Percentiles rank a stretch among this genome's conserved stretches.
These are phyloP conservation scores for Cryptosula pallasiana DNA, from an alignment of 2,888 invertebrate species.

Conservation along the genomic window DNA sequence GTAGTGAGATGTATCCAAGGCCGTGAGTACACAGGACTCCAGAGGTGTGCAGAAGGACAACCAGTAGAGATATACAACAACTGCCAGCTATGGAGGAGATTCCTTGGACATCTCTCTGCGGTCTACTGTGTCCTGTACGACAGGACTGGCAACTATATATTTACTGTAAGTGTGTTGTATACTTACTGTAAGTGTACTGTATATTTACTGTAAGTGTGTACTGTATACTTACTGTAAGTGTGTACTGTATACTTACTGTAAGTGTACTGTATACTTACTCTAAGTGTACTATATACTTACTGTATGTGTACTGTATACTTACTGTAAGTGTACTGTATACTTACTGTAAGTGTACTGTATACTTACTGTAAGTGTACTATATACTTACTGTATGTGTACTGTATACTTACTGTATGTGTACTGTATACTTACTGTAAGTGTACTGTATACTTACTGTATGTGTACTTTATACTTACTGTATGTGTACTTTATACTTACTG, in stretches of 20 bases:
- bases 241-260: conserved; percentile 79
- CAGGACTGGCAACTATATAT: conserved; percentile 79
- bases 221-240: conserved; percentile 76
- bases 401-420: conserved; percentile 74
- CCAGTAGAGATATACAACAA: conserved; percentile 45
- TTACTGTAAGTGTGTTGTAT: conserved; percentile 74
- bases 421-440: conserved; percentile 76
- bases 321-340: conserved; percentile 74
- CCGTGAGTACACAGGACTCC: conserved; percentile 18
- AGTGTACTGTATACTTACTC: conserved; percentile 75
- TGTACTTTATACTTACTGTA: conserved; percentile 77
- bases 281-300: conserved; percentile 75
- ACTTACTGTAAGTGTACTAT: conserved; percentile 72
- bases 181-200: conserved; percentile 72
- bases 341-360: conserved; percentile 76
- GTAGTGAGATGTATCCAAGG: conserved; percentile 63
- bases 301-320: conserved; percentile 70
- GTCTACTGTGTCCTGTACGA: conserved; percentile 96
- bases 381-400: conserved; percentile 75
- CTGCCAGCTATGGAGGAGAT: conserved; percentile 64
- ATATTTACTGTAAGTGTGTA: conserved; percentile 73
- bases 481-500: conserved; percentile 75
- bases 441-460: conserved; percentile 78
- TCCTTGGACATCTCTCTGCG: conserved; percentile 90
- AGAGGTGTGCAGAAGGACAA: background rate